phyloP scores from a whole-genome alignment of 2,113 vertebrate species.

The Beaufortia kweichowensis region DNA sequence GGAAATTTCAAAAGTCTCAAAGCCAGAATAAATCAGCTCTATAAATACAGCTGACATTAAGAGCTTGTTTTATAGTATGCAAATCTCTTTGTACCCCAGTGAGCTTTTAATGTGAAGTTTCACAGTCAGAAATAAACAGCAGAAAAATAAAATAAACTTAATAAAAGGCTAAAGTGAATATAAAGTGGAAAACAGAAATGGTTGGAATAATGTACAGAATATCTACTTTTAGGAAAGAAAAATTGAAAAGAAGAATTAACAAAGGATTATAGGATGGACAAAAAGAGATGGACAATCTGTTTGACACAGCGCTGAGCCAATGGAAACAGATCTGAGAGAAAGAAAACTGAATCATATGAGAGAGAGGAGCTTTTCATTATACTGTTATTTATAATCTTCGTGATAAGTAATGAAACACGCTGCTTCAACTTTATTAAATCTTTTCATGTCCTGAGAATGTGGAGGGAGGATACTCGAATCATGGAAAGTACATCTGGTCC shows the following conservation, averaged over 20 bases:
- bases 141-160: background rate
- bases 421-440: conserved; percentile 39
- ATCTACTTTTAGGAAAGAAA: conserved; percentile 22
- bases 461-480: no score
- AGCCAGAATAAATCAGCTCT: conserved; percentile 64
- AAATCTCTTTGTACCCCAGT: conserved; percentile 50
- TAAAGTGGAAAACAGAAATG: conserved; percentile 1
- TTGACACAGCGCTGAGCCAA: conserved; percentile 6
- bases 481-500: no score
- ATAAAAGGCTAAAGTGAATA: background rate
- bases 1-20: conserved; percentile 60
- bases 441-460: conserved; percentile 54
- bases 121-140: conserved; percentile 19
- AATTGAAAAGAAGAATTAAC: conserved; percentile 14
- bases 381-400: conserved; percentile 45
- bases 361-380: conserved; percentile 32
- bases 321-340: conserved; percentile 22
- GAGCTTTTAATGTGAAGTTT: conserved; percentile 49
- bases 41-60: conserved; percentile 63
- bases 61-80: conserved; percentile 57
- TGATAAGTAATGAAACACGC: conserved; percentile 60
- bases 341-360: conserved; percentile 2
- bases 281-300: conserved; percentile 11
- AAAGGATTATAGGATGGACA: conserved; percentile 18
- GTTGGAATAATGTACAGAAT: no score